Percentiles rank a stretch among this genome's conserved stretches.
phyloP scores from a whole-genome alignment of 2,797 vertebrate species.

The Artibeus jamaicensis region DNA sequence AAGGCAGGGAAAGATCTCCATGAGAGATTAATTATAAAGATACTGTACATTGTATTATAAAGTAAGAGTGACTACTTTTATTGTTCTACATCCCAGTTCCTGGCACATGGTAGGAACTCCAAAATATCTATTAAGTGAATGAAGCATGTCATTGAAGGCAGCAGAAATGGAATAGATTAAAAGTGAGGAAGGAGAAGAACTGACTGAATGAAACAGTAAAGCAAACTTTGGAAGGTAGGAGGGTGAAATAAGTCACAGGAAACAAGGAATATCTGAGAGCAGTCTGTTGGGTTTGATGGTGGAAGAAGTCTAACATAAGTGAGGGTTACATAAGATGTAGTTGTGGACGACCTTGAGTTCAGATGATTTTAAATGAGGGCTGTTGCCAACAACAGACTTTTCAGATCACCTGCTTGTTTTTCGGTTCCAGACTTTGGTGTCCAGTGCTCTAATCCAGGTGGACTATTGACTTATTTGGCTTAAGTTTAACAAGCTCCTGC shows the following conservation, averaged over 20 bases:
- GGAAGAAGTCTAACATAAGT: neutral
- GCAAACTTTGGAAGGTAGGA: neutral
- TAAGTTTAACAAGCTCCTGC: neutral
- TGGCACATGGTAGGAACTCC: neutral
- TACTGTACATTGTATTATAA: neutral
- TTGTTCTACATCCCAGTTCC: neutral
- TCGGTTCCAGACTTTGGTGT: neutral
- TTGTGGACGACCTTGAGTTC: neutral
- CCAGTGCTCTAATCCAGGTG: neutral
- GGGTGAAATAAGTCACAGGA: neutral
- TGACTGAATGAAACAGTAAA: neutral
- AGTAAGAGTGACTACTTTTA: neutral
- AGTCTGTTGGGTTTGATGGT: neutral
- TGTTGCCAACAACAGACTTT: neutral
- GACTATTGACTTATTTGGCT: neutral
- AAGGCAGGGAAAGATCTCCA: neutral
- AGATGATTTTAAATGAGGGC: neutral
- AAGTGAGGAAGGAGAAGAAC: neutral
- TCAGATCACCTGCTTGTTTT: neutral
- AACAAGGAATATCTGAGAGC: neutral
- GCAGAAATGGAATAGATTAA: neutral
- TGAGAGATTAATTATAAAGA: neutral
- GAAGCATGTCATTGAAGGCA: neutral
- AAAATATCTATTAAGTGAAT: neutral
- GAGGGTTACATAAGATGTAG: neutral